Base-by-base conservation (phyloP, 2,888 invertebrate species). In the Nemotelus nigrinus region DNA sequence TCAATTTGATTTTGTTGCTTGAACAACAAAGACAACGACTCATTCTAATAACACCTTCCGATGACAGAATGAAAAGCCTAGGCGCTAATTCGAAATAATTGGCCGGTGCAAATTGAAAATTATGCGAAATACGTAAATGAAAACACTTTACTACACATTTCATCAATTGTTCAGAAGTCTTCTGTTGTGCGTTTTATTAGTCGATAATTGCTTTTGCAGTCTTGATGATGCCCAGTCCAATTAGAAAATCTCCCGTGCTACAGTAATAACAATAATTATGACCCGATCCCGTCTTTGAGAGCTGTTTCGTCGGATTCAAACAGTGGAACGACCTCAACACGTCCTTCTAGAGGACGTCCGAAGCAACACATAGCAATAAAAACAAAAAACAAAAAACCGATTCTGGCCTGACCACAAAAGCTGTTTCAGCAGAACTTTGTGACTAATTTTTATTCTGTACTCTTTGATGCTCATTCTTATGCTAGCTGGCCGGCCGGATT, bases 351-450 rank as follows among this genome's bases (percentile, higher is more conserved):
- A 72, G 63, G 77, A 25, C 74, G 80, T 50, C 63, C 78, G 25
- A 78, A 80, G 60, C 78, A 79, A 25, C 63, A 79, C 67, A 82
- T 2, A 63, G 8, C 79, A 81, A 82, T 81, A 71, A 78, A 83
- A 60, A 57, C 58, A 43, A 25, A 43, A 57, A 2, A 55, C 53
- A 53, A 45, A 43, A 53, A 39, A 55, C 47, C 25, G 70, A 70
- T 44, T 53, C 43, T n/a, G 53, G 5, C 70, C 25, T 63, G 7
- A 25, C 25, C 25, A 25, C 5, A 25, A 48, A 25, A 25, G 25
- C 25, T 25, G 25, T 25, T 25, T 25, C 25, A 25, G 25, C 25
- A 25, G 25, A 25, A 25, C 50, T 68, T 68, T 63, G 74, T 74
- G 60, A 63, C 74, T 74, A 74, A 74, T 60, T 63, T 74, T 60